Evolutionary conservation across 2,113 vertebrate species (phyloP).

Genomic region (Motacilla alba): DNA sequence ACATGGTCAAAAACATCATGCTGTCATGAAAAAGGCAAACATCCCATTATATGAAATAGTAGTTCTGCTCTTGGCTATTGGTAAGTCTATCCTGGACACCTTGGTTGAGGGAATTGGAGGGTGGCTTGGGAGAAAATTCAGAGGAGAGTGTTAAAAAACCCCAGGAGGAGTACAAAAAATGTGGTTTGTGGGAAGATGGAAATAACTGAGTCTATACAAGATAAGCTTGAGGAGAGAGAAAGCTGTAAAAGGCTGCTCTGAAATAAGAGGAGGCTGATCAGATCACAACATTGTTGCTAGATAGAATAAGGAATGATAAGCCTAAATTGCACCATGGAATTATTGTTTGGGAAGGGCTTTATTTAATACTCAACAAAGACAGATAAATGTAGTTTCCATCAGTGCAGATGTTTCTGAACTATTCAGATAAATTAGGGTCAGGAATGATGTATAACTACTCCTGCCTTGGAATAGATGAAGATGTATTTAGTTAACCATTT

Average conservation of each 20-base stretch:
- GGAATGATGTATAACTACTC: background rate
- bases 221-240: background rate
- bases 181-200: background rate
- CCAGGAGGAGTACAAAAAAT: background rate
- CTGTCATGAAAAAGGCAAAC: slow-evolving; percentile 1
- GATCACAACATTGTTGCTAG: background rate
- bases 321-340: background rate
- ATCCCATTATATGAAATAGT: background rate
- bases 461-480: background rate
- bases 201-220: background rate
- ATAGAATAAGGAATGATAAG: background rate
- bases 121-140: background rate
- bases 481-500: background rate
- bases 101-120: background rate
- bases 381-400: background rate
- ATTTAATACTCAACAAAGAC: background rate
- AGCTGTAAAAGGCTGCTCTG: background rate
- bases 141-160: background rate
- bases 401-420: background rate
- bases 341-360: background rate
- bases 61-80: background rate
- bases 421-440: background rate
- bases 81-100: background rate
- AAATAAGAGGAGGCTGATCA: background rate
- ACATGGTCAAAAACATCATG: slow-evolving; percentile 62